phyloP scores from a whole-genome alignment of 1,140 invertebrate species.

The Brachionus plicatilis region DNA sequence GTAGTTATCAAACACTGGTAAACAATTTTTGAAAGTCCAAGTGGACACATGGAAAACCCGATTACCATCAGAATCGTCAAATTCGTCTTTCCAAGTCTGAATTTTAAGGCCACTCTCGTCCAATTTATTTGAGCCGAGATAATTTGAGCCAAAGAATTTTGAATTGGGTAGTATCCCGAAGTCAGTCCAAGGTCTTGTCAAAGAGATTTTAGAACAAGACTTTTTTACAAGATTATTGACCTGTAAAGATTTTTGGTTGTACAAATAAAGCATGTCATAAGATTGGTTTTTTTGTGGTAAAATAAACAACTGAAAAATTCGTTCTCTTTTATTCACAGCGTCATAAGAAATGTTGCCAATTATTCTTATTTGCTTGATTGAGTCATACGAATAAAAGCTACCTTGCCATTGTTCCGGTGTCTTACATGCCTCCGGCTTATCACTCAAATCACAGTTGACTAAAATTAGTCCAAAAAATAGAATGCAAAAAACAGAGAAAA shows the following conservation, averaged over 20 bases:
- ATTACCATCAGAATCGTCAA: not conserved
- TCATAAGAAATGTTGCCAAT: conserved; percentile 2
- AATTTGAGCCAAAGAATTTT: not conserved
- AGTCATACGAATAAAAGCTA: not conserved
- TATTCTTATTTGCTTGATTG: not conserved
- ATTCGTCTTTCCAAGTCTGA: conserved; percentile 16
- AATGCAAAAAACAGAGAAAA: not conserved
- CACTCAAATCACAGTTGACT: not conserved
- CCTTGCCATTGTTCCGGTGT: conserved; percentile 28
- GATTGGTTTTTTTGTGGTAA: not conserved
- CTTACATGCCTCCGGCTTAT: not conserved
- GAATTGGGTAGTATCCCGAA: not conserved
- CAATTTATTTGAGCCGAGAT: not conserved
- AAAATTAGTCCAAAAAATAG: not conserved
- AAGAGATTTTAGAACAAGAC: not conserved
- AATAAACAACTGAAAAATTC: not conserved
- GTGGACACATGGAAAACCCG: not conserved
- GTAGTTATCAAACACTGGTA: conserved; percentile 2
- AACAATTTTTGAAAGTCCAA: conserved; percentile 5
- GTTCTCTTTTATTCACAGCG: not conserved
- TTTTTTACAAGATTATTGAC: not conserved
- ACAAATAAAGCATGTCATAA: not conserved
- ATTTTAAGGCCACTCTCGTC: not conserved
- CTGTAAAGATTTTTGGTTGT: not conserved
- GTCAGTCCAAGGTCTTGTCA: not conserved